Evolutionary conservation across 2,888 invertebrate genomes (phyloP), one percentile per base, ranked within the genome.

Genomic region (Psylliodes chrysocephalus): DNA sequence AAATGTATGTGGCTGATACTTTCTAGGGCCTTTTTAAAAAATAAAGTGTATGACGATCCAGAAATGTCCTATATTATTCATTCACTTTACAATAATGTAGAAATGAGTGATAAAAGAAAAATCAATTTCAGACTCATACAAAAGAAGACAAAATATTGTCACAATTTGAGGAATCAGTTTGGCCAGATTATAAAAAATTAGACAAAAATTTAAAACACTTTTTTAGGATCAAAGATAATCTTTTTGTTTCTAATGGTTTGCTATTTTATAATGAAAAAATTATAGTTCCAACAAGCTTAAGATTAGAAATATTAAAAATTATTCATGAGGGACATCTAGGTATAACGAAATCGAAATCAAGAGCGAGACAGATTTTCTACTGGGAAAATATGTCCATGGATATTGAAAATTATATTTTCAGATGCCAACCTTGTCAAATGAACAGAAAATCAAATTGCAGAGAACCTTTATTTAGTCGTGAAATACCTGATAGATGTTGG

Each of bases 371-470:
- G 38, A 14, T 66, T 22, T 53, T 68, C 3, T 68, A 51, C 47
- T 69, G 66, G 68, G 62, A 64, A 6, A 55, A 60, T 8, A 68
- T 71, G 56, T 57, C 63, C 7, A 15, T 8, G 22, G 68, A 71
- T 42, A 71, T 71, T 42, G 44, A 64, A 52, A 54, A 57, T 18
- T 57, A 54, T 67, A 35, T 67, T 28, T 12, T 8, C 22, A 40
- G 25, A n/a, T 64, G 64, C 52, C 28, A 55, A 15, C 7, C 40
- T 1, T 49, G 47, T 49, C 47, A 49, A 19, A 12, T 49, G 2
- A 33, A 33, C 10, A 33, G 33, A 33, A 33, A 33, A 33, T 33
- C 10, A 33, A 33, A 33, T 33, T 33, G 33, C n/a, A n/a, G n/a
- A n/a, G n/a, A n/a, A n/a, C n/a, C n/a, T n/a, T n/a, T n/a, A n/a